Percentiles rank a stretch among this genome's conserved stretches.
Evolutionary conservation across 2,113 vertebrate genomes (phyloP).

Genomic region (Pandion haliaetus): DNA sequence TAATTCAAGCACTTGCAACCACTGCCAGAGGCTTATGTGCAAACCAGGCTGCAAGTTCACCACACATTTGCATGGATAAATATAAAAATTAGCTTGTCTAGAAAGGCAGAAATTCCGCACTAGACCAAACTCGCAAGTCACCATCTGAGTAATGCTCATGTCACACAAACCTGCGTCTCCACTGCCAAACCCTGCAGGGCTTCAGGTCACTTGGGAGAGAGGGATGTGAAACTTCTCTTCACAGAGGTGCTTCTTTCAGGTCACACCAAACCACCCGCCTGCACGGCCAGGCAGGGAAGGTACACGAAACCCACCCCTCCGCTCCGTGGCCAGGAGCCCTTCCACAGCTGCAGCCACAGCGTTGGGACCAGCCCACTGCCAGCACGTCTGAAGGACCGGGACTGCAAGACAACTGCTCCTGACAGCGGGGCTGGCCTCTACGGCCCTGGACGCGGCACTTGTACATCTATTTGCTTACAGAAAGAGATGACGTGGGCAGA

Average conservation of each 20-base stretch:
- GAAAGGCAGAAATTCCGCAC: background rate
- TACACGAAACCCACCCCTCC: background rate
- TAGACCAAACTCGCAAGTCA: background rate
- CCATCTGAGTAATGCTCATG: rapidly evolving
- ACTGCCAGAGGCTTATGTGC: background rate
- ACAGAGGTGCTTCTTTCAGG: background rate
- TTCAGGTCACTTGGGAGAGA: background rate
- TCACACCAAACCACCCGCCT: background rate
- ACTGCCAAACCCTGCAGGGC: background rate
- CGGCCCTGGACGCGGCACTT: background rate
- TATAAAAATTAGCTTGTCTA: background rate
- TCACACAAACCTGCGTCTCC: rapidly evolving
- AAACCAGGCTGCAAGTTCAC: background rate
- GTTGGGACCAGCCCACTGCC: background rate
- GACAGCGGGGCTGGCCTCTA: background rate
- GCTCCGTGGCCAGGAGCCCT: background rate
- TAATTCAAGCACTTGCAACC: background rate
- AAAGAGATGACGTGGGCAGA: rapidly evolving
- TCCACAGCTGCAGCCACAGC: no score
- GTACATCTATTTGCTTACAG: rapidly evolving
- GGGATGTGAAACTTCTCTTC: background rate
- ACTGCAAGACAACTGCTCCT: background rate
- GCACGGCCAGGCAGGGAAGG: background rate
- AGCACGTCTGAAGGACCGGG: rapidly evolving
- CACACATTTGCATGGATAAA: background rate